Evolutionary conservation across 2,797 vertebrate genomes (phyloP).

Genomic region (Tenualosa thibaudeaui): DNA sequence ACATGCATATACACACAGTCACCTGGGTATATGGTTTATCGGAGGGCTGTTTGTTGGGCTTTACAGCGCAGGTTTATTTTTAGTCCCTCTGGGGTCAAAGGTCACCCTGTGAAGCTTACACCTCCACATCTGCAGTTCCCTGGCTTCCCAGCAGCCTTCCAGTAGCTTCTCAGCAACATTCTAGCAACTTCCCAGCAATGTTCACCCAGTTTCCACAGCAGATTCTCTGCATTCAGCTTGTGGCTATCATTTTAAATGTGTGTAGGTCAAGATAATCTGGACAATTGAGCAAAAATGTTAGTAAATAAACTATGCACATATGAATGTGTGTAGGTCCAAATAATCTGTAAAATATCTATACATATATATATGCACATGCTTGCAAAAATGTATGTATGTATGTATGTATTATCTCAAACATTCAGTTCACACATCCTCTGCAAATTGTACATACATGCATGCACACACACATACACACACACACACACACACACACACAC

Average conservation of each 20-base stretch:
- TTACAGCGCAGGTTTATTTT: slow-evolving; percentile 57
- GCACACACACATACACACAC: slow-evolving; percentile 5
- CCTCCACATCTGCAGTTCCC: slow-evolving; percentile 42
- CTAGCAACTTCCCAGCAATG: neutral
- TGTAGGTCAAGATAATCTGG: neutral
- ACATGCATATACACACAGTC: neutral
- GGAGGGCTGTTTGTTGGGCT: slow-evolving; percentile 54
- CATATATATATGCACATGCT: no score
- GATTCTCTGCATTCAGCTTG: neutral
- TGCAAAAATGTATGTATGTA: neutral
- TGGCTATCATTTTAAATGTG: neutral
- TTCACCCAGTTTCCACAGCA: neutral
- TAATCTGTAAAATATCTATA: no score
- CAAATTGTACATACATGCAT: neutral
- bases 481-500: slow-evolving; percentile 10
- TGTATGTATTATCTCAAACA: neutral
- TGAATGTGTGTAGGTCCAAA: no score
- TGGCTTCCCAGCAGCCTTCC: neutral
- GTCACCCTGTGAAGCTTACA: slow-evolving; percentile 50
- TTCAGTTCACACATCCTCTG: no score
- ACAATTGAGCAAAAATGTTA: neutral
- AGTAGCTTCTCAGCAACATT: neutral
- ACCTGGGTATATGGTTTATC: slow-evolving; percentile 46
- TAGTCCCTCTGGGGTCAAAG: slow-evolving; percentile 56
- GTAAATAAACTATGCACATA: neutral